A percentile compares a stretch with the other conserved stretches of the same genome.
These are phyloP conservation scores for Nanorana parkeri DNA, from an alignment of 2,113 vertebrate species.

Conservation along the genomic window DNA sequence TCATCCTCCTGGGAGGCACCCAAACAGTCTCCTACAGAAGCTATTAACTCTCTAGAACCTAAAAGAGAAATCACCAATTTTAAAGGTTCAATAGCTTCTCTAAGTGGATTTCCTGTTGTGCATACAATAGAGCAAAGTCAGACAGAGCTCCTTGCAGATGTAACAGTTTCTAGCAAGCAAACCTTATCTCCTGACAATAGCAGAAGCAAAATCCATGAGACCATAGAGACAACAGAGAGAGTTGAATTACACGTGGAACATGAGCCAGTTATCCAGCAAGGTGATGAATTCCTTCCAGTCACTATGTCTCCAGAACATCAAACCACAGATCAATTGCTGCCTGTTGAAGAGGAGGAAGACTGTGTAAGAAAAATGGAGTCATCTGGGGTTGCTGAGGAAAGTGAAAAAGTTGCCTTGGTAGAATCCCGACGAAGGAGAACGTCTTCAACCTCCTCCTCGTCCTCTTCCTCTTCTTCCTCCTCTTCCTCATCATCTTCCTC, in stretches of 20 bases:
- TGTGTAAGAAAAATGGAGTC: background rate
- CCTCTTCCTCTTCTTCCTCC: conserved; percentile 54
- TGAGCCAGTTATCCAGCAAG: conserved; percentile 39
- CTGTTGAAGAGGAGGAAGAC: background rate
- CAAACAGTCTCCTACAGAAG: background rate
- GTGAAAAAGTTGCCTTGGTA: conserved; percentile 47
- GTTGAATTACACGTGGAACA: conserved; percentile 47
- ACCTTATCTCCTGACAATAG: background rate
- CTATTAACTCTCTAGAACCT: background rate
- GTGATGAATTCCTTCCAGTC: too few species aligned
- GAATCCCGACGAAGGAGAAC: conserved; percentile 55
- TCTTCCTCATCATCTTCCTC: conserved; percentile 52
- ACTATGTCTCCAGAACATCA: conserved; percentile 12
- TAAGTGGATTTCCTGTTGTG: background rate
- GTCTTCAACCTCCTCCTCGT: conserved; percentile 64
- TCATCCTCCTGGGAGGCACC: background rate
- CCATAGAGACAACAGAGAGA: background rate
- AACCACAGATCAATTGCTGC: conserved; percentile 56
- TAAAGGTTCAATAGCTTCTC: background rate
- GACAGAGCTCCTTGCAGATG: background rate
- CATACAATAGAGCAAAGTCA: background rate
- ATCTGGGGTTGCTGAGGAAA: background rate
- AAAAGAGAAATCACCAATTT: background rate
- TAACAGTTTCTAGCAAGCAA: background rate
- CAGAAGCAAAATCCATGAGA: background rate